Base-by-base conservation (phyloP, 1,140 invertebrate genomes). In the Idris sp. region DNA sequence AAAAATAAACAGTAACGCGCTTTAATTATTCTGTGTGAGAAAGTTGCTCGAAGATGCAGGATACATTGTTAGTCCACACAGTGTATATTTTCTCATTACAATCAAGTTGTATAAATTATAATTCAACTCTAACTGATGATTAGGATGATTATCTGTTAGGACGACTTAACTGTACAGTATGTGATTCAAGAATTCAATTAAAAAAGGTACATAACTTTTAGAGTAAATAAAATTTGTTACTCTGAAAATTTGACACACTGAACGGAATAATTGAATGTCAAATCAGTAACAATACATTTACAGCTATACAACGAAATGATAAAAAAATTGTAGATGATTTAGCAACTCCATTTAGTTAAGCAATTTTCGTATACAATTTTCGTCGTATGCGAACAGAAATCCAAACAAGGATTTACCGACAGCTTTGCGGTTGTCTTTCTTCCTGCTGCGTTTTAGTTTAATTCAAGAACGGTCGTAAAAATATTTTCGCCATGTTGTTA, bases 361-460 rank as follows among this genome's bases (percentile, higher is more conserved):
- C 48, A 67, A 61, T 68, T 62, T 56, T 1, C 33, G 13, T 15
- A 48, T 46, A 38, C 56, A 67, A 68, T 62, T 74, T 64, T 43
- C 30, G 30, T 49, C 41, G 26, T 28, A 30, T 28, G 33, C 26
- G 36, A 68, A 58, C 36, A 51, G 38, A 75, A 64, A 69, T 75
- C 51, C 44, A 68, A 68, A 75, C 73, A 61, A 75, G 46, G 73
- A 75, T 69, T 75, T 75, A 75, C 72, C 64, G 72, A 75, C 72
- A 75, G 64, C 51, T 68, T 68, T 69, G 72, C 46, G 64, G 72
- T 69, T 75, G 64, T 75, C 72, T 69, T 65, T 75, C 64, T 69
- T 75, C 51, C 43, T 14, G 44, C 19, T 68, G 49, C 62, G 62
- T 74, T 74, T 74, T 74, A 74, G 62, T 67, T 74, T 74, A 74